Evolutionary conservation across 2,113 vertebrate species (phyloP), one percentile per base, ranked within the genome.

Genomic region (Oncorhynchus masou): DNA sequence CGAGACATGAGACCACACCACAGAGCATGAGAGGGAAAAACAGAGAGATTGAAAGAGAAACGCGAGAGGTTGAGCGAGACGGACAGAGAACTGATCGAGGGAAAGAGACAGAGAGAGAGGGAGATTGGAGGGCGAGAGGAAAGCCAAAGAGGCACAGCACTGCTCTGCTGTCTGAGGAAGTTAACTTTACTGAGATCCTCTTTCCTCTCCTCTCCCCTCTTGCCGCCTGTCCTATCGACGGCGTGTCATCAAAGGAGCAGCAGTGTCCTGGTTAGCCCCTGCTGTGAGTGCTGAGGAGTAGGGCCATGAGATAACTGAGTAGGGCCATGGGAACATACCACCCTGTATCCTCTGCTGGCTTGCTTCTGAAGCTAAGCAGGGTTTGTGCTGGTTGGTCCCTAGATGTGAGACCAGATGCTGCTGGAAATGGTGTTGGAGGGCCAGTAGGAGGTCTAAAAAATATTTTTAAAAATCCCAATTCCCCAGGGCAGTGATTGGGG

Each of bases 1-100:
- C 70, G 1, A 74, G 79, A 87, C 78, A 72, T 62, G 73, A 82
- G 85, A 81, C 84, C 84, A 83, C 85, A 82, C 80, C 74, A 74
- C 74, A 27, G 62, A 75, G 69, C 45, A 48, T 75, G 72, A 62
- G 71, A 68, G 75, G 45, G 11, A 20, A 24, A 69, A 65, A 74
- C 81, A 84, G 86, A 65, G 31, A 9, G 60, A 73, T 74, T 24
- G 20, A 68, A 73, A 59, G 73, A 69, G 67, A 64, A 59, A 12
- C 20, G 3, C 4, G 25, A 29, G 24, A 72, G 73, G 73, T 60
- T 27, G 72, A 73, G 31, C 62, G 15, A 73, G 8, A 60, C 25
- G 59, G 71, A n/a, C 7, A 73, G 27, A n/a, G 9, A 31, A 15
- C 25, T 15, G 25, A 67, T 45, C 9, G 9, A 45, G 39, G 39